Conservation (phyloP, 2,888 invertebrate species). For the Microchrysa polita region DNA sequence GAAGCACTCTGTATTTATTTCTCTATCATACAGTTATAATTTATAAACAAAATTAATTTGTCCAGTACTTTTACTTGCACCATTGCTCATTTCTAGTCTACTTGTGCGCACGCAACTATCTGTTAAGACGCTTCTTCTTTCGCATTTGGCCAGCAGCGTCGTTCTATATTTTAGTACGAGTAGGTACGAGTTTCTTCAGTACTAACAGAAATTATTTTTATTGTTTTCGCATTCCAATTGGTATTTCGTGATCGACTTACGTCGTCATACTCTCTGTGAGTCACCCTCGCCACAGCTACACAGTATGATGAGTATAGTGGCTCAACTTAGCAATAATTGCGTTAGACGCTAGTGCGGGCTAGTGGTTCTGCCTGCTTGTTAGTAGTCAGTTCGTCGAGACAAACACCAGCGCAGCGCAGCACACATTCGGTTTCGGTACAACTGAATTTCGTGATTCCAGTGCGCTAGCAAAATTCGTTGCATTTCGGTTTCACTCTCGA, state of each 20-base stretch:
- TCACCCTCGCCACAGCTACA: slow-evolving; percentile 13
- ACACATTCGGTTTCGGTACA: too few relatives aligned
- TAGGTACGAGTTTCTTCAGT: too few relatives aligned
- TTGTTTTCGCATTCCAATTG: slow-evolving; percentile 43
- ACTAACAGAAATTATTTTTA: slow-evolving; percentile 14
- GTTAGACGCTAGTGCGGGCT: too few relatives aligned
- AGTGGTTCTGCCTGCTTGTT: too few relatives aligned
- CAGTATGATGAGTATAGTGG: too few relatives aligned
- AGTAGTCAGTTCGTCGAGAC: slow-evolving; percentile 5
- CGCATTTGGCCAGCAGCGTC: neutral
- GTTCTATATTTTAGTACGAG: slow-evolving; percentile 8
- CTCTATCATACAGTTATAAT: neutral
- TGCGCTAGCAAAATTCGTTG: slow-evolving; percentile 2
- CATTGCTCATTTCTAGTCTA: slow-evolving; percentile 33
- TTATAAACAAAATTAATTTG: too few relatives aligned
- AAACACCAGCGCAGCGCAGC: slow-evolving; percentile 12
- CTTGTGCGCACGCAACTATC: slow-evolving; percentile 23
- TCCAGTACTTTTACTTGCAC: slow-evolving; percentile 13
- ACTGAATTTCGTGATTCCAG: neutral
- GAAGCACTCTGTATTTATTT: slow-evolving; percentile 22
- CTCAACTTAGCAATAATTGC: neutral
- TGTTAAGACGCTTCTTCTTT: slow-evolving; percentile 7
- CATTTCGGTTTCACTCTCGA: slow-evolving; percentile 19
- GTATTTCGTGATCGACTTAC: slow-evolving; percentile 31
- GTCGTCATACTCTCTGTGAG: neutral